Conservation (phyloP, 1,140 invertebrate species). For the Lepidurus apus region DNA sequence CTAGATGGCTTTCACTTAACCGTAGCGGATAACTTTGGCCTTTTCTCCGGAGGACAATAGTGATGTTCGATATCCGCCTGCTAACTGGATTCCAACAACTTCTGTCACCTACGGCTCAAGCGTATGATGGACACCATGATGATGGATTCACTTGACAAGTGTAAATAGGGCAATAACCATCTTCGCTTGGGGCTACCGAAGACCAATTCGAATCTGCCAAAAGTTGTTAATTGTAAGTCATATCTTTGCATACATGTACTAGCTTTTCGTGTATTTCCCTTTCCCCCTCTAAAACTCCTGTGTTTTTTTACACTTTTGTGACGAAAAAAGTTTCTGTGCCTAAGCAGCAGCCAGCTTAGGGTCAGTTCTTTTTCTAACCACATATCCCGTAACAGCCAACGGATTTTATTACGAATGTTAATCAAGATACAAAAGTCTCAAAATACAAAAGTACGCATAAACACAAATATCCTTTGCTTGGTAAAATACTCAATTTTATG, state of each 20-base stretch:
- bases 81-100: neutral
- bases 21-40: neutral
- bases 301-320: neutral
- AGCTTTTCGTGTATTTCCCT: neutral
- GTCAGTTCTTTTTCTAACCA: neutral
- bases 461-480: neutral
- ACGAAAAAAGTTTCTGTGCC: neutral
- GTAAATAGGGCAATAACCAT: neutral
- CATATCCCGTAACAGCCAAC: neutral
- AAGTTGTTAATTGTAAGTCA: neutral
- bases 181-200: neutral
- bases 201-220: neutral
- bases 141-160: neutral
- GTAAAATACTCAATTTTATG: neutral
- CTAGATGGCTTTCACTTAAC: neutral
- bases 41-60: neutral
- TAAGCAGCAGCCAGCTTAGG: constrained; percentile 20
- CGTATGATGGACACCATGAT: neutral
- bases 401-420: neutral
- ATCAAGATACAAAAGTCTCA: neutral
- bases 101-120: neutral
- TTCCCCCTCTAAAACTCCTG: neutral
- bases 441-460: neutral
- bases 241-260: neutral
- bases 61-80: neutral